Conservation (phyloP, 2,113 vertebrate species). For the Hystrix brachyura region DNA sequence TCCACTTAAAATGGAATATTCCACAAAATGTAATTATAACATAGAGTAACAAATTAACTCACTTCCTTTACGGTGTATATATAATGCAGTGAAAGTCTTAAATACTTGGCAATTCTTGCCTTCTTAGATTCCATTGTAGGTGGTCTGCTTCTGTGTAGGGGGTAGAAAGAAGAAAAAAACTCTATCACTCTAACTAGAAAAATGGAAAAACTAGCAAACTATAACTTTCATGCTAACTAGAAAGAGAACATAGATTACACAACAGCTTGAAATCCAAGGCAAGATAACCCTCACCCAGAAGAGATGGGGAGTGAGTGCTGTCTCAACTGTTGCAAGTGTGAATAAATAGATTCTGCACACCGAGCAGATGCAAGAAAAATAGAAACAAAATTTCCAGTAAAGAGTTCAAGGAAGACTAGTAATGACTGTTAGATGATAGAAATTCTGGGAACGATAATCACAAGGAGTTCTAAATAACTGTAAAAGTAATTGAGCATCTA, state of each 20-base stretch:
- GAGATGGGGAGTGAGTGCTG: neutral
- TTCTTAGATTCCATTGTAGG: neutral
- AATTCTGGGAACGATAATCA: neutral
- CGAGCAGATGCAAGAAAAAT: neutral
- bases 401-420: neutral
- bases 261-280: neutral
- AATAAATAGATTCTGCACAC: neutral
- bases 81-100: neutral
- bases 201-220: neutral
- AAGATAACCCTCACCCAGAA: neutral
- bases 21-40: neutral
- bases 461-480: neutral
- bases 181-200: neutral
- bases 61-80: neutral
- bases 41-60: constrained; percentile 2
- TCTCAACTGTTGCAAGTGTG: neutral
- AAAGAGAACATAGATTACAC: neutral
- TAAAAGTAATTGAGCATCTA: neutral
- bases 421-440: neutral
- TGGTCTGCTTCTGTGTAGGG: neutral
- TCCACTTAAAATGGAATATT: constrained; percentile 6
- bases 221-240: neutral
- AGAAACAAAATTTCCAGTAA: neutral
- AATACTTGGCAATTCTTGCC: neutral
- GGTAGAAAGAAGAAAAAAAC: neutral